A percentile compares a stretch with the other conserved stretches of the same genome.
Evolutionary conservation across 2,113 vertebrate genomes (phyloP).

Genomic region (Geothlypis trichas): DNA sequence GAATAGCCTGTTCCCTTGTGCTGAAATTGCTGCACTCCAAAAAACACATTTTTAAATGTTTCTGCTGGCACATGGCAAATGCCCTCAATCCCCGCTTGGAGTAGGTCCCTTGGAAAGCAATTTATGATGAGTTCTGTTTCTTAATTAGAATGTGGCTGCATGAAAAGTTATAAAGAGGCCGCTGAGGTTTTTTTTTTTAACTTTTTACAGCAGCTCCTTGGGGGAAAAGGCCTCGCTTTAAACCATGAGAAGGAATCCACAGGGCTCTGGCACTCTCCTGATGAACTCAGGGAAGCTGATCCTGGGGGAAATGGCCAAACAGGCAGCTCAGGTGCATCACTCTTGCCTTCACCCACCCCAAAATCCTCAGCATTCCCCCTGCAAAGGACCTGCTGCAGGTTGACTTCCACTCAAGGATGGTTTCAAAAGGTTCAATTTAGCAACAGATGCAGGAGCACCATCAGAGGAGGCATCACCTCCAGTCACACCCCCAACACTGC

Average conservation of each 20-base stretch:
- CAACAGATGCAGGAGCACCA: background rate
- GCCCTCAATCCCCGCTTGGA: background rate
- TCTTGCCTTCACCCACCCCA: background rate
- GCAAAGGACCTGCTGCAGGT: background rate
- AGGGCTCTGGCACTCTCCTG: background rate
- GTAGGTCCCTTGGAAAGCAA: conserved; percentile 16
- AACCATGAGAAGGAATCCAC: background rate
- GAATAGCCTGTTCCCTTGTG: background rate
- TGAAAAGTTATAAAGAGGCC: background rate
- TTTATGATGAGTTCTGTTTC: conserved; percentile 11
- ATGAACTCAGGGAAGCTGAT: background rate
- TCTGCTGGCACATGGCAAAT: background rate
- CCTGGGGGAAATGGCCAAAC: background rate
- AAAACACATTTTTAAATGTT: background rate
- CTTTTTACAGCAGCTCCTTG: background rate
- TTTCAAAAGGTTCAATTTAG: background rate
- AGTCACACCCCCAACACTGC: fast-evolving
- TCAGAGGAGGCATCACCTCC: fast-evolving
- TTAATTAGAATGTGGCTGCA: conserved; percentile 37
- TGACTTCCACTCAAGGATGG: background rate
- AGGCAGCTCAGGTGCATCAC: background rate
- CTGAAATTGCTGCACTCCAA: background rate
- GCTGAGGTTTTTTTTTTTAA: background rate
- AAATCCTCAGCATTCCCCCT: background rate
- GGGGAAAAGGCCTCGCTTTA: background rate